Conservation (phyloP, 2,113 vertebrate species). For the Microtus richardsoni region DNA sequence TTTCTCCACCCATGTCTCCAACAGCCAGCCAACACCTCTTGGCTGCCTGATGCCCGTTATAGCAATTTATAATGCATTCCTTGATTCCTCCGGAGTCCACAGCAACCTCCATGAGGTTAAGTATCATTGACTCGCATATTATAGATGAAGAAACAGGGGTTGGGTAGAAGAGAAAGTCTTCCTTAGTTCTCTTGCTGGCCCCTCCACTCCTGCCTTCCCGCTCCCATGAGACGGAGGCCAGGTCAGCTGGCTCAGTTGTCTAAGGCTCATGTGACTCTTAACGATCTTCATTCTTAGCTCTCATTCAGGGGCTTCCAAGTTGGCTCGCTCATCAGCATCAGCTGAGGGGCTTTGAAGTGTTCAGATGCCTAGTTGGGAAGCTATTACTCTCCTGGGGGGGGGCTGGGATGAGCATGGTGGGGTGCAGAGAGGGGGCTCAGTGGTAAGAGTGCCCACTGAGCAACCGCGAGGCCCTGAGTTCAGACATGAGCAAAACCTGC, state of each 20-base stretch:
- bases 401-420: not conserved
- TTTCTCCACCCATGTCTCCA: not conserved
- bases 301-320: conserved; percentile 4
- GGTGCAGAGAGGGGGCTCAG: not conserved
- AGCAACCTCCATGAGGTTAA: not conserved
- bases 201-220: not conserved
- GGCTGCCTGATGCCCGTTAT: not conserved
- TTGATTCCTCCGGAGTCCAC: not conserved
- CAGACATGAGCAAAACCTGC: not conserved
- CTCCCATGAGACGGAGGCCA: not conserved
- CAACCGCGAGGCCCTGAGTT: not conserved
- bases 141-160: not conserved
- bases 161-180: not conserved
- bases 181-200: not conserved
- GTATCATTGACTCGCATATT: not conserved
- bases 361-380: no score
- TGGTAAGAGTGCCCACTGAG: not conserved
- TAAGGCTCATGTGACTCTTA: not conserved
- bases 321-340: not conserved
- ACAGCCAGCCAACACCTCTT: not conserved
- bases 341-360: not conserved
- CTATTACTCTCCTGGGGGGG: not conserved
- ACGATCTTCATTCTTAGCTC: not conserved
- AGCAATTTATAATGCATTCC: not conserved
- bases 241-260: not conserved